Percentiles rank a stretch among this genome's conserved stretches.
Conservation (phyloP, 2,113 vertebrate genomes). For the Thamnaconus septentrionalis region DNA sequence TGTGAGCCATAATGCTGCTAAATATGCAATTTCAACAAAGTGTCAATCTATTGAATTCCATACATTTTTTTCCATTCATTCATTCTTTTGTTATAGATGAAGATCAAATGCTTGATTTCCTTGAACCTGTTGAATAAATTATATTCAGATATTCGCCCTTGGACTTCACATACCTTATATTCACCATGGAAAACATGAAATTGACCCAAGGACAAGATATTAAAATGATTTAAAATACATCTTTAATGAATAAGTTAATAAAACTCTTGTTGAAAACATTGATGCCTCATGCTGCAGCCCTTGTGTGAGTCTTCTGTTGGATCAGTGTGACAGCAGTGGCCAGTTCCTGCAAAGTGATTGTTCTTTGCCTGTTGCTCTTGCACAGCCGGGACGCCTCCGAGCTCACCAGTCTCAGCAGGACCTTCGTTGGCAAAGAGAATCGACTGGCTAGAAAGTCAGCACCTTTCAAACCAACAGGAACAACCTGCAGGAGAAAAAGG, state of each 20-base stretch:
- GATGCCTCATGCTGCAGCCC: conserved; percentile 47
- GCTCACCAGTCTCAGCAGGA: conserved; percentile 63
- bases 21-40: no score
- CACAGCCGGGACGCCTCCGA: conserved; percentile 69
- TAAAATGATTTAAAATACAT: conserved; percentile 1
- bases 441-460: conserved; percentile 22
- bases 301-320: background rate
- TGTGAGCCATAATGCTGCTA: no score
- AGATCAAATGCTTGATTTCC: no score
- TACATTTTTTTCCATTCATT: no score
- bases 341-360: conserved; percentile 67
- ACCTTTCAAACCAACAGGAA: conserved; percentile 3
- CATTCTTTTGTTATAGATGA: no score
- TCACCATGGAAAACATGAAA: no score
- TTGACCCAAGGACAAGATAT: background rate
- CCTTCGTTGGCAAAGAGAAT: conserved; percentile 10
- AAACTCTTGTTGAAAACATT: background rate
- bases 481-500: conserved; percentile 24
- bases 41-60: no score
- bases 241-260: conserved; percentile 31
- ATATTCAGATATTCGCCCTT: no score
- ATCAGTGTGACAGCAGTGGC: conserved; percentile 43
- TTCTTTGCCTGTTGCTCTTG: conserved; percentile 41
- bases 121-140: no score
- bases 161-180: no score